phyloP scores from a whole-genome alignment of 2,797 vertebrate genomes.

The Cirrhinus molitorella region DNA sequence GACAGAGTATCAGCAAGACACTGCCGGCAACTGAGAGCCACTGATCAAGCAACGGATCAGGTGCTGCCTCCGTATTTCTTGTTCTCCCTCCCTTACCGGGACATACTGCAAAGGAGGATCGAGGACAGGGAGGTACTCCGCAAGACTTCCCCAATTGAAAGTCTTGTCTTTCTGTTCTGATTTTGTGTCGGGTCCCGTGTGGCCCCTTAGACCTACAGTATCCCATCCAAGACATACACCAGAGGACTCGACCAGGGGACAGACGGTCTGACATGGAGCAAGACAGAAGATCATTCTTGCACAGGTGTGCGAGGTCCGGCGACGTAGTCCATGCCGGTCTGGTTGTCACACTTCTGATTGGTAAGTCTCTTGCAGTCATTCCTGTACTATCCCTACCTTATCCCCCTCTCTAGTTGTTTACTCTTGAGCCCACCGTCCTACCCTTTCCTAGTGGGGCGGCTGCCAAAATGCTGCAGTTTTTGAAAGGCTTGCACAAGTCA shows the following conservation, averaged over 20 bases:
- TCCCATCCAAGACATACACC: slow-evolving; percentile 20
- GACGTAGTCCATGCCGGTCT: slow-evolving; percentile 75
- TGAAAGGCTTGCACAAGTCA: slow-evolving; percentile 53
- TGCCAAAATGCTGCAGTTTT: slow-evolving; percentile 50
- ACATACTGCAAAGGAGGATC: slow-evolving; percentile 72
- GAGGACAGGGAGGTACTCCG: slow-evolving; percentile 66
- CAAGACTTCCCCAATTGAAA: slow-evolving; percentile 67
- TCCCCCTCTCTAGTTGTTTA: slow-evolving; percentile 4
- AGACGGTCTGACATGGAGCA: slow-evolving; percentile 72
- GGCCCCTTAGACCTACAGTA: slow-evolving; percentile 24
- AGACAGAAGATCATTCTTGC: slow-evolving; percentile 60
- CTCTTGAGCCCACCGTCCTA: slow-evolving; percentile 43
- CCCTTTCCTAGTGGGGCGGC: slow-evolving; percentile 27
- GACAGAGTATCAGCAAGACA: slow-evolving; percentile 60
- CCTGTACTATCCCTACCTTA: slow-evolving; percentile 34
- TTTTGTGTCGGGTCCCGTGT: slow-evolving; percentile 26
- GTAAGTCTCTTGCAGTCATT: slow-evolving; percentile 70
- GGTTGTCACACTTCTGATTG: slow-evolving; percentile 74
- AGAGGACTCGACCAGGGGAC: slow-evolving; percentile 46
- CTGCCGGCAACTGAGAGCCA: slow-evolving; percentile 53
- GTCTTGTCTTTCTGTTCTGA: slow-evolving; percentile 35
- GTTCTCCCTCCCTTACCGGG: slow-evolving; percentile 57
- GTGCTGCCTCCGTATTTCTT: slow-evolving; percentile 4
- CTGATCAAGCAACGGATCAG: slow-evolving; percentile 36
- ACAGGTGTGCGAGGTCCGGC: slow-evolving; percentile 70